A percentile compares a stretch with the other conserved stretches of the same genome.
Evolutionary conservation across 1,140 invertebrate genomes (phyloP).

Genomic region (Pogonus chalceus): DNA sequence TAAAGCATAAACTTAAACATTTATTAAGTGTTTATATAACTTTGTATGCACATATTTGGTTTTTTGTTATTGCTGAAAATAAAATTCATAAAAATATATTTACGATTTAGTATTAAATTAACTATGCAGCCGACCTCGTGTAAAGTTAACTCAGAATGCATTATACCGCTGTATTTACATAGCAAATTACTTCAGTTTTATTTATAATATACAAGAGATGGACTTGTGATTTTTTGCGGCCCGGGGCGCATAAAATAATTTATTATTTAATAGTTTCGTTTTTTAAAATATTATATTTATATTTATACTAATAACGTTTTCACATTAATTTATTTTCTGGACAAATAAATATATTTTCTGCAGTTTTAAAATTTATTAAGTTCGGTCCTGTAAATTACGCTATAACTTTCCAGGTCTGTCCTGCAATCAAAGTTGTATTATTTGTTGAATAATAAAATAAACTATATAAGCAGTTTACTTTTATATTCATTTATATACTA

Average conservation of each 20-base stretch:
- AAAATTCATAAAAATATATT: background rate
- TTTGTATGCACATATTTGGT: background rate
- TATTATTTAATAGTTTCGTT: too few species aligned
- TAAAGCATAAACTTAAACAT: background rate
- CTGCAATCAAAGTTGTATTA: background rate
- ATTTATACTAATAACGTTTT: too few species aligned
- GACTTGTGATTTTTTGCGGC: too few species aligned
- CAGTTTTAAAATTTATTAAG: too few species aligned
- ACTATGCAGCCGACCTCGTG: background rate
- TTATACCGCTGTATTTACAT: background rate
- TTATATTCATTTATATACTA: too few species aligned
- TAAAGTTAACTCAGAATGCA: background rate
- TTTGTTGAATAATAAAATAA: background rate
- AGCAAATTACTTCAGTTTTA: background rate
- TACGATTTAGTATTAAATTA: background rate
- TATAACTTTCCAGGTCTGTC: background rate
- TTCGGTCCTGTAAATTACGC: too few species aligned
- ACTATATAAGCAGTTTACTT: background rate
- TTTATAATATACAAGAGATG: background rate
- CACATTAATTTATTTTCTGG: too few species aligned
- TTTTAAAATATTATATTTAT: too few species aligned
- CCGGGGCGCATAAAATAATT: too few species aligned
- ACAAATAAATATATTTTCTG: too few species aligned
- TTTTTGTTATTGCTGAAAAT: background rate
- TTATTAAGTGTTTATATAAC: background rate